Conservation (phyloP, 1,140 invertebrate genomes). For the Sycobia sp. region DNA sequence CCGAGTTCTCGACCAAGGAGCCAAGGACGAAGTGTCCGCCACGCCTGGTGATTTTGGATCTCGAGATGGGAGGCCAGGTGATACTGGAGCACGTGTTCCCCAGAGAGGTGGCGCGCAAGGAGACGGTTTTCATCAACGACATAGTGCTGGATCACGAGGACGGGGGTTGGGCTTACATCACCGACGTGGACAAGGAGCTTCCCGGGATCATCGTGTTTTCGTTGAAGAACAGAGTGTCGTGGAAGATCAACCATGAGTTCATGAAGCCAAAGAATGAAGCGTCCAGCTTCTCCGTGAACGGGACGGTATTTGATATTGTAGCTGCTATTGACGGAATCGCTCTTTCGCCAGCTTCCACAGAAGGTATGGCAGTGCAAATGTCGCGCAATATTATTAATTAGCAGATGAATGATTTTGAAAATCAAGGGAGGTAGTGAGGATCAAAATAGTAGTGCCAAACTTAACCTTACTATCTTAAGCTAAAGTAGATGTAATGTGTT, state of each 20-base stretch:
- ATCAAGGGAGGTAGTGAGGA: too few relatives aligned
- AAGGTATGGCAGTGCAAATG: constrained; percentile 9
- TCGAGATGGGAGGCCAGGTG: constrained; percentile 59
- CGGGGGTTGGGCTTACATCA: constrained; percentile 69
- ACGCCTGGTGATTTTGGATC: constrained; percentile 68
- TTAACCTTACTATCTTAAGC: too few relatives aligned
- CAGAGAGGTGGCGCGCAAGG: constrained; percentile 54
- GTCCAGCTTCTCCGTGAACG: constrained; percentile 62
- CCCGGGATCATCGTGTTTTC: constrained; percentile 70
- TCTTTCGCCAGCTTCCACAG: constrained; percentile 59
- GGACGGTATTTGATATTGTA: constrained; percentile 56
- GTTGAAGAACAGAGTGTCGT: constrained; percentile 63
- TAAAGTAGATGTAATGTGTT: too few relatives aligned
- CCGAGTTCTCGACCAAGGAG: constrained; percentile 56
- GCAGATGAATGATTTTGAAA: too few relatives aligned
- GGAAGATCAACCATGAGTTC: constrained; percentile 67
- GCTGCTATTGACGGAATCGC: constrained; percentile 69
- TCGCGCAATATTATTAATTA: too few relatives aligned
- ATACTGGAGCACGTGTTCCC: constrained; percentile 59
- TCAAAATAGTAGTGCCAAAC: too few relatives aligned
- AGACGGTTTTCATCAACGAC: constrained; percentile 66
- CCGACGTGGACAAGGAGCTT: constrained; percentile 66
- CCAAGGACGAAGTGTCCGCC: constrained; percentile 63
- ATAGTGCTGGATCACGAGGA: constrained; percentile 68
- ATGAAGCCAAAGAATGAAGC: constrained; percentile 64